Conservation (phyloP, 2,888 invertebrate genomes). For the Andrena marginata region DNA sequence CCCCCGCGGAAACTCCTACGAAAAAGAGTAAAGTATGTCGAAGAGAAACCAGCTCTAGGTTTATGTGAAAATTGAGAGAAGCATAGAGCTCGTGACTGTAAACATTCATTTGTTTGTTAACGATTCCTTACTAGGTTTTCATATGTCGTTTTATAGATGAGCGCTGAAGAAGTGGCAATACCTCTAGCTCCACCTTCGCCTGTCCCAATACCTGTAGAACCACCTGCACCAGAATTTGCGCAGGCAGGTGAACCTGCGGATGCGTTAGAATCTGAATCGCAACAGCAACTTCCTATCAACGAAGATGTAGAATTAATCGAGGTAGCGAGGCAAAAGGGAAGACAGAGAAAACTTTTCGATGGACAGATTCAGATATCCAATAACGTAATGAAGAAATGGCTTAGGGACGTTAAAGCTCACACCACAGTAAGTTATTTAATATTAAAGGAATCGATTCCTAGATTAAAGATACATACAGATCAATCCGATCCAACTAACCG, state of each 20-base stretch:
- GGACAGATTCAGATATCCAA: background rate
- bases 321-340: background rate
- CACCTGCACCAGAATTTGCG: background rate
- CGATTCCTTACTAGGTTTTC: background rate
- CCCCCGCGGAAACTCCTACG: background rate
- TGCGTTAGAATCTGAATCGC: background rate
- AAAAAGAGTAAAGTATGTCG: conserved; percentile 32
- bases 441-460: background rate
- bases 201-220: background rate
- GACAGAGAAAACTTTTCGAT: conserved; percentile 7
- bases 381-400: background rate
- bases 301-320: background rate
- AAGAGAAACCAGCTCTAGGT: background rate
- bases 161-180: background rate
- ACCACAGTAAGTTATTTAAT: conserved; percentile 25
- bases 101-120: too few relatives aligned
- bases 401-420: conserved; percentile 7
- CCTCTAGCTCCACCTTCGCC: background rate
- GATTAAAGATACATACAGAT: too few relatives aligned
- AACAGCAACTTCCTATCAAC: background rate
- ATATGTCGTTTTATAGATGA: conserved; percentile 6
- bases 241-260: background rate
- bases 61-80: background rate
- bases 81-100: too few relatives aligned
- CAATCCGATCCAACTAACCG: too few relatives aligned